Evolutionary conservation across 2,888 invertebrate species (phyloP).

Genomic region (Microdon myrmicae): DNA sequence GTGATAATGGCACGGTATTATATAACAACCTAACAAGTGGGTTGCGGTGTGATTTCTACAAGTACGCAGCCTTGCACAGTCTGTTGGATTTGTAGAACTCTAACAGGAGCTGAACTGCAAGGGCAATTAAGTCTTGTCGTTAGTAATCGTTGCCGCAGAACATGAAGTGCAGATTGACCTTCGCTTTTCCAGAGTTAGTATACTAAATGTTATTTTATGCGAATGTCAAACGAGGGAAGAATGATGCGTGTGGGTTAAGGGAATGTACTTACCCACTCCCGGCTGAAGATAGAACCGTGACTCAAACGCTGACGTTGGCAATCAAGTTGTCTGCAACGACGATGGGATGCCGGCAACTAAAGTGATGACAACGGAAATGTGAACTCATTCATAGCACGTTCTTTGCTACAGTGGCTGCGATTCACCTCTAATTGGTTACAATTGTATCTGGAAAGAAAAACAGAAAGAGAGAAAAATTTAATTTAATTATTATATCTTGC

Average conservation of each 20-base stretch:
- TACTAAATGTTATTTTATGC: too few species aligned
- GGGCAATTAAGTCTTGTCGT: too few species aligned
- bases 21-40: too few species aligned
- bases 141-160: too few species aligned
- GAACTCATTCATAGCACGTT: constrained; percentile 28
- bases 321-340: constrained; percentile 11
- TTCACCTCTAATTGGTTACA: constrained; percentile 41
- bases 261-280: constrained; percentile 32
- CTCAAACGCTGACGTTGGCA: constrained; percentile 1
- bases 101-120: too few species aligned
- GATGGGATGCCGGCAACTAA: not conserved
- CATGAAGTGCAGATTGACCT: too few species aligned
- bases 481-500: too few species aligned
- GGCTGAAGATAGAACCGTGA: constrained; percentile 6
- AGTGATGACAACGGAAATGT: constrained; percentile 14
- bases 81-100: constrained; percentile 7
- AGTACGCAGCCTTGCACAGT: constrained; percentile 13
- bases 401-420: constrained; percentile 38
- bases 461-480: constrained; percentile 33
- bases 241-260: too few species aligned
- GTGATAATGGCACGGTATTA: too few species aligned
- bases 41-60: too few species aligned
- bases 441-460: constrained; percentile 48
- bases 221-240: too few species aligned
- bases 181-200: too few species aligned